A percentile compares a stretch with the other conserved stretches of the same genome.
Conservation (phyloP, 1,140 invertebrate species). For the Hesperophylax magnus region DNA sequence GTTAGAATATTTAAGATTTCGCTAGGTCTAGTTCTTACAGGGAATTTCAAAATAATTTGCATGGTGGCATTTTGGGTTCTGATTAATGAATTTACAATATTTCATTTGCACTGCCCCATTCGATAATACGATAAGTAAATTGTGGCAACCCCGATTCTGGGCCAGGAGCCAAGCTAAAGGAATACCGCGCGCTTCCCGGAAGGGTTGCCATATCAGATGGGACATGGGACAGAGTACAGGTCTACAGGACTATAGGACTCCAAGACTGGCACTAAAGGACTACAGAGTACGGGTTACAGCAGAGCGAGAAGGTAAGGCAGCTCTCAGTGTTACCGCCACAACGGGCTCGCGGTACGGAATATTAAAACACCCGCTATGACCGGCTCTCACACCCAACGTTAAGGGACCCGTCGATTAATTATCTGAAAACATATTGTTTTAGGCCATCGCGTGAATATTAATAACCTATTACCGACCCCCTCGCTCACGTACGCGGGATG, state of each 20-base stretch:
- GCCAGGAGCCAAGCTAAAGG: not conserved
- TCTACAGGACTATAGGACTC: too few relatives aligned
- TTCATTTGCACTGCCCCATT: too few relatives aligned
- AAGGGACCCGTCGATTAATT: conserved; percentile 36
- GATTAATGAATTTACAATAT: too few relatives aligned
- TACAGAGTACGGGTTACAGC: too few relatives aligned
- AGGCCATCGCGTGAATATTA: conserved; percentile 34
- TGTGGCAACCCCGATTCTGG: not conserved
- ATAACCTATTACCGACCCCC: conserved; percentile 13
- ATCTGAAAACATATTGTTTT: conserved; percentile 35
- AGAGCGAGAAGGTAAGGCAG: too few relatives aligned
- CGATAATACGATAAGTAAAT: not conserved
- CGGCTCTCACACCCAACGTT: not conserved
- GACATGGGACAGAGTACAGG: not conserved
- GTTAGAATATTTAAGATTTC: too few relatives aligned
- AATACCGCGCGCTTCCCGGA: conserved; percentile 26
- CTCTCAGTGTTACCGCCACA: not conserved
- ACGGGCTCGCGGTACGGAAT: conserved; percentile 3
- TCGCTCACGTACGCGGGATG: too few relatives aligned
- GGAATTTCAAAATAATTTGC: too few relatives aligned
- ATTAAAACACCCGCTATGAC: not conserved
- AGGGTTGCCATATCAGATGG: conserved; percentile 19
- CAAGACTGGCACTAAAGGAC: too few relatives aligned
- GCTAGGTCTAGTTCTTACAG: too few relatives aligned
- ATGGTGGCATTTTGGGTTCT: too few relatives aligned